Evolutionary conservation across 2,113 vertebrate species (phyloP), one percentile per base, ranked within the genome.

Genomic region (Elachura formosa): DNA sequence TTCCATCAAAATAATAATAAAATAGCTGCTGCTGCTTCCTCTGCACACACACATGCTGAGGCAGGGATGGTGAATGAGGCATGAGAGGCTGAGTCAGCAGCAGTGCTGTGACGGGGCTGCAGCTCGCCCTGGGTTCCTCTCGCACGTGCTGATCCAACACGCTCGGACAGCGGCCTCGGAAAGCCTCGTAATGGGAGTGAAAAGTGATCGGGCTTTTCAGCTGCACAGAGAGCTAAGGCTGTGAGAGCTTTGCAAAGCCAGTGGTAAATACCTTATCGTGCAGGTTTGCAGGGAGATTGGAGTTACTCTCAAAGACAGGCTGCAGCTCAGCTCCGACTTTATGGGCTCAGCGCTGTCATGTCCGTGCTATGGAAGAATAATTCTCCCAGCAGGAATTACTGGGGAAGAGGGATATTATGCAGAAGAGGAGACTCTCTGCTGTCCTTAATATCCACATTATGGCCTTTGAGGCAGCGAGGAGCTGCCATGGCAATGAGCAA

Each of bases 361-460:
- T 14, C 71, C 14, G n/a, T 52, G 82, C 43, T 43, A 7, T 14
- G 64, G 82, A 87, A 91, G 55, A 86, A 83, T 88, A 67, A 87
- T 63, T 94, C 79, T 85, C 90, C 64, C 90, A 88, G 94, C 77
- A 95, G 95, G 93, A 93, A 76, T 77, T 85, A 38, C 43, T 20
- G 73, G 45, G 71, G 79, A 89, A 95, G 75, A 85, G 78, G 87
- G 68, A 90, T n/a, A 93, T 96, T 93, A 96, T 95, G 94, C 89
- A 89, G 91, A 87, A 80, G 67, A 83, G 19, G n/a, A 77, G 41
- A 62, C 24, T 58, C 64, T 89, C 82, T 85, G 82, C 88, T 92
- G 79, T 46, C 75, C 90, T 92, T 88, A 95, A 93, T 88, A 51
- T 18, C 51, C 87, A 43, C 51, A 80, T 76, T 21, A 77, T 63